These are phyloP conservation scores for Dicrostonyx torquatus DNA, from an alignment of 2,797 vertebrate species.

Conservation along the genomic window DNA sequence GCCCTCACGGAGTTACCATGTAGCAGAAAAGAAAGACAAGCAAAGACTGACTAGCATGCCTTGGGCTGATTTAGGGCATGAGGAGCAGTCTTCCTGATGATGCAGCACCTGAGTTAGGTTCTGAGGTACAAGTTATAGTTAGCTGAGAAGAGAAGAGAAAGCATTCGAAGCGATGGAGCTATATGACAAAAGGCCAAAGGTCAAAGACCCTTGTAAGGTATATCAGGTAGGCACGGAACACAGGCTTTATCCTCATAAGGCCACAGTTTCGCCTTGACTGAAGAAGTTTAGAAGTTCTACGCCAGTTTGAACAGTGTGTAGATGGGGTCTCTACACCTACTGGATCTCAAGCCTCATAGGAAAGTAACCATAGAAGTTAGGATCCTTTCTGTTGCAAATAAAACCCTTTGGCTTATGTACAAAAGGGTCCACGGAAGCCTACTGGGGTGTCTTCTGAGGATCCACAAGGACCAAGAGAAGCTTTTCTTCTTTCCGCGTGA, in stretches of 20 bases:
- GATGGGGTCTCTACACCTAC: not conserved
- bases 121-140: slow-evolving; percentile 42
- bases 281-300: not conserved
- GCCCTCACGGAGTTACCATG: not conserved
- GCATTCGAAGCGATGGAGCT: not conserved
- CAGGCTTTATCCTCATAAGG: not conserved
- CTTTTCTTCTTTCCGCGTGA: not conserved
- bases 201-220: not conserved
- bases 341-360: not conserved
- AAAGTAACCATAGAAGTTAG: not conserved
- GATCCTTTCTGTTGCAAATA: not conserved
- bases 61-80: not conserved
- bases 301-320: slow-evolving; percentile 2
- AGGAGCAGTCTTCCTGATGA: slow-evolving; percentile 15
- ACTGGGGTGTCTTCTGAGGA: not conserved
- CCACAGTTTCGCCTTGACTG: not conserved
- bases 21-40: not conserved
- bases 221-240: not conserved
- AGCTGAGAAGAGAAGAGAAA: slow-evolving; percentile 25
- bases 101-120: slow-evolving; percentile 24
- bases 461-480: not conserved
- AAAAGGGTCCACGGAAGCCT: not conserved
- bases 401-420: not conserved
- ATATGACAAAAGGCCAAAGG: not conserved
- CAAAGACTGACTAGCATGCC: not conserved